These are phyloP conservation scores for Thelaira solivaga DNA, from an alignment of 2,888 invertebrate species.

Conservation along the genomic window DNA sequence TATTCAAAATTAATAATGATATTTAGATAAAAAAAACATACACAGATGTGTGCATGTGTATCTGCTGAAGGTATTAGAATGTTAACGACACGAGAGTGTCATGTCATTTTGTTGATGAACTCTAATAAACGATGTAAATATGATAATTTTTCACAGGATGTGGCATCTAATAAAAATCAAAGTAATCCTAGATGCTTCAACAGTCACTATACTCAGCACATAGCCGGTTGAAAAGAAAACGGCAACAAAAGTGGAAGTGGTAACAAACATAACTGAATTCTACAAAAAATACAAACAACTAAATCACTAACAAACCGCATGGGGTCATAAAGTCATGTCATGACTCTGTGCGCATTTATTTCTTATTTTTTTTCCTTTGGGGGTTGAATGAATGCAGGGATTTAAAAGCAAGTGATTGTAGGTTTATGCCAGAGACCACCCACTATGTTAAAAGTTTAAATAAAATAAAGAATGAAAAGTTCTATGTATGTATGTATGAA, in stretches of 20 bases:
- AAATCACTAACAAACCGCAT: slow-evolving; percentile 64
- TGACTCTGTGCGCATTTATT: slow-evolving; percentile 58
- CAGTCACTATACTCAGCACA: neutral
- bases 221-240: neutral
- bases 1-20: slow-evolving; percentile 17
- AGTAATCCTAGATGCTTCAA: slow-evolving; percentile 71
- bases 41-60: no score
- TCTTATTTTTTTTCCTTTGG: slow-evolving; percentile 21
- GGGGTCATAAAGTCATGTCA: slow-evolving; percentile 64
- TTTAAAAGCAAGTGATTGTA: slow-evolving; percentile 29
- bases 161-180: slow-evolving; percentile 77
- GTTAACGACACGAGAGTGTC: slow-evolving; percentile 24
- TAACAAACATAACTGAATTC: slow-evolving; percentile 52
- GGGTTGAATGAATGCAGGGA: neutral
- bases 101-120: slow-evolving; percentile 69
- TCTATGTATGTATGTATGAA: neutral
- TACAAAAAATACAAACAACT: slow-evolving; percentile 52
- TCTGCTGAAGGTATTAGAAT: slow-evolving; percentile 14
- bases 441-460: slow-evolving; percentile 24
- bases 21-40: no score
- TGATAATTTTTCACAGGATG: slow-evolving; percentile 78
- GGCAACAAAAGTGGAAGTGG: slow-evolving; percentile 4
- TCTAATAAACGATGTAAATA: slow-evolving; percentile 78
- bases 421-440: slow-evolving; percentile 43
- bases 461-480: neutral